These are phyloP conservation scores for Varanus salvator DNA, from an alignment of 2,113 vertebrate genomes.

Conservation along the genomic window DNA sequence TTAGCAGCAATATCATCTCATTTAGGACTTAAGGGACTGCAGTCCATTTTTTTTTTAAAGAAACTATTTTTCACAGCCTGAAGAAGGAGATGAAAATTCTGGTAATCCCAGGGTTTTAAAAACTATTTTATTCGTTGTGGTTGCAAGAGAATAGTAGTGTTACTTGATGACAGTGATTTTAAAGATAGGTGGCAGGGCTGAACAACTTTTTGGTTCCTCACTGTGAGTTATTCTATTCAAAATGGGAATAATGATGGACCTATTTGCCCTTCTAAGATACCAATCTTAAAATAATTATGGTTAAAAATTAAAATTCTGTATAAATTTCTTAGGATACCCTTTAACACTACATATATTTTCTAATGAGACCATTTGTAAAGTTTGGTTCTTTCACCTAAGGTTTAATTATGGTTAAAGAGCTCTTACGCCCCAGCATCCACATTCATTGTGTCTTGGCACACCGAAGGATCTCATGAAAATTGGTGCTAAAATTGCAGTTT, in stretches of 20 bases:
- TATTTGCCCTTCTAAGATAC: conserved; percentile 42
- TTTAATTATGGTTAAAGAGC: conserved; percentile 52
- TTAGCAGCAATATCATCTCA: conserved; percentile 2
- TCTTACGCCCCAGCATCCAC: too few relatives aligned
- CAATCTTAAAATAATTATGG: conserved; percentile 46
- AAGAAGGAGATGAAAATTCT: neutral
- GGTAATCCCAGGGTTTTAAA: neutral
- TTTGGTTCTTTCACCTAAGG: neutral
- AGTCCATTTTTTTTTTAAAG: neutral
- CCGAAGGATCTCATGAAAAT: conserved; percentile 22
- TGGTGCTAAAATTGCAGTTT: conserved; percentile 45
- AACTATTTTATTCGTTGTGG: too few relatives aligned
- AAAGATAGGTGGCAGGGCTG: neutral
- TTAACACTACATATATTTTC: conserved; percentile 74
- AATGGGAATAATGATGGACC: conserved; percentile 63
- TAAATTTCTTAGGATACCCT: conserved; percentile 16
- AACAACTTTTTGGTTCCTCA: neutral
- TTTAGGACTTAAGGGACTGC: neutral
- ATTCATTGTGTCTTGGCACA: conserved; percentile 31
- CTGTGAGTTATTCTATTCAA: conserved; percentile 55
- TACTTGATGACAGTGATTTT: neutral
- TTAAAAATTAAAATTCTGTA: conserved; percentile 53
- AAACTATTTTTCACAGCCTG: neutral
- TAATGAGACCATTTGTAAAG: conserved; percentile 71
- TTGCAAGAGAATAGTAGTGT: neutral